phyloP scores from a whole-genome alignment of 2,888 invertebrate species.

The Cephus nigrinus region DNA sequence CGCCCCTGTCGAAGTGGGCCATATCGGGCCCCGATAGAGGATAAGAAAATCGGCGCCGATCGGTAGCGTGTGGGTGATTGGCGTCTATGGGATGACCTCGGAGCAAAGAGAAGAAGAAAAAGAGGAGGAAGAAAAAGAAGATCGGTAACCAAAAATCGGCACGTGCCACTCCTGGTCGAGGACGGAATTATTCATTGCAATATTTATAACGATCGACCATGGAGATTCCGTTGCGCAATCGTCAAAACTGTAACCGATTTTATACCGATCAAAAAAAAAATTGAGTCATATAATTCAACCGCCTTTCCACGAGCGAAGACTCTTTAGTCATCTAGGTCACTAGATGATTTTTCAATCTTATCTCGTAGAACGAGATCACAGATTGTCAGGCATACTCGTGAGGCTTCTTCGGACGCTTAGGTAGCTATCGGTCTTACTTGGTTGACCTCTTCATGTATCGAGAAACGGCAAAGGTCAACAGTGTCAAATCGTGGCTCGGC shows the following conservation, averaged over 20 bases:
- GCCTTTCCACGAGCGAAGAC: no score
- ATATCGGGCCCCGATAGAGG: neutral
- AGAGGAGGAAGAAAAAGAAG: neutral
- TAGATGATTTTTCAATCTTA: neutral
- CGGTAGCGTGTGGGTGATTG: neutral
- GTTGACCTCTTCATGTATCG: slow-evolving; percentile 43
- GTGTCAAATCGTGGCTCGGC: slow-evolving; percentile 55
- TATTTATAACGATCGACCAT: neutral
- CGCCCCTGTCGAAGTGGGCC: neutral
- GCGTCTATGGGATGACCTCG: neutral
- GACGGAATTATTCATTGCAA: neutral
- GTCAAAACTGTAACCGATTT: neutral
- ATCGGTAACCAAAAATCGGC: neutral
- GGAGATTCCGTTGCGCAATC: neutral
- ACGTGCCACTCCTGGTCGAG: neutral
- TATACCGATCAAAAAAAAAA: neutral
- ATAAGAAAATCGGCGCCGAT: neutral
- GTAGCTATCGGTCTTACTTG: neutral
- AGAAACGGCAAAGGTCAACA: slow-evolving; percentile 53
- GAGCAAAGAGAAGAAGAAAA: neutral
- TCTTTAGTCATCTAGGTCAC: neutral
- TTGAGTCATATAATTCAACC: neutral
- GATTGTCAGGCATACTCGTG: neutral
- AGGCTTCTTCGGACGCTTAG: slow-evolving; percentile 2
- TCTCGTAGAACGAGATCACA: neutral